phyloP scores from a whole-genome alignment of 35 echinoderm and acorn worm species.

The Heliocidaris erythrogramma region DNA sequence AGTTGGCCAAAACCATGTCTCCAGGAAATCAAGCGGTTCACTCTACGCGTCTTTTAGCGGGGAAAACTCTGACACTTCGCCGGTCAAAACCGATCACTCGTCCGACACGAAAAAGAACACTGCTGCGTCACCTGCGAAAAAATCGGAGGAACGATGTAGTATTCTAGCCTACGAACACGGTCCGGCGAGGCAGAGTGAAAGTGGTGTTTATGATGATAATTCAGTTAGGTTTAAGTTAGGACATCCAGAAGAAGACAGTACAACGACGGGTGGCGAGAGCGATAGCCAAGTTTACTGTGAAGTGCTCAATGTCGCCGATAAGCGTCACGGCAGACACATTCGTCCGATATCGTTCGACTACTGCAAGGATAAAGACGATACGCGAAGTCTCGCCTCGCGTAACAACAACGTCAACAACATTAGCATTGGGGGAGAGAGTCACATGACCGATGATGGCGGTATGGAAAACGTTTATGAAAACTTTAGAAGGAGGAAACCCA shows the following conservation, averaged over 20 bases:
- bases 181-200: not conserved
- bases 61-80: not conserved
- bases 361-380: not conserved
- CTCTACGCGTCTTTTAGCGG: slow-evolving; percentile 28
- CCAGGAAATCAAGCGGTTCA: not conserved
- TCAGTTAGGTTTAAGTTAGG: slow-evolving; percentile 9
- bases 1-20: not conserved
- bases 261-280: slow-evolving; percentile 5
- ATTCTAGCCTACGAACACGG: not conserved
- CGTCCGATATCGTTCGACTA: slow-evolving; percentile 1
- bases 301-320: not conserved
- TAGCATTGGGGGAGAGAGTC: not conserved
- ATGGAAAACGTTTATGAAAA: slow-evolving; percentile 6
- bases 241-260: slow-evolving; percentile 31
- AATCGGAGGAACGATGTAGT: not conserved
- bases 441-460: not conserved
- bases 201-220: not conserved
- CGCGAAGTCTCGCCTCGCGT: not conserved
- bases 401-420: slow-evolving; percentile 6
- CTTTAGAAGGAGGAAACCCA: slow-evolving; percentile 29
- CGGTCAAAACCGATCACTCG: not conserved
- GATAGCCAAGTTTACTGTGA: slow-evolving; percentile 4
- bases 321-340: not conserved
- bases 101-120: not conserved
- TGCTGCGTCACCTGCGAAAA: not conserved